Evolutionary conservation across 2,797 vertebrate genomes (phyloP).

Genomic region (Megaceryle alcyon): DNA sequence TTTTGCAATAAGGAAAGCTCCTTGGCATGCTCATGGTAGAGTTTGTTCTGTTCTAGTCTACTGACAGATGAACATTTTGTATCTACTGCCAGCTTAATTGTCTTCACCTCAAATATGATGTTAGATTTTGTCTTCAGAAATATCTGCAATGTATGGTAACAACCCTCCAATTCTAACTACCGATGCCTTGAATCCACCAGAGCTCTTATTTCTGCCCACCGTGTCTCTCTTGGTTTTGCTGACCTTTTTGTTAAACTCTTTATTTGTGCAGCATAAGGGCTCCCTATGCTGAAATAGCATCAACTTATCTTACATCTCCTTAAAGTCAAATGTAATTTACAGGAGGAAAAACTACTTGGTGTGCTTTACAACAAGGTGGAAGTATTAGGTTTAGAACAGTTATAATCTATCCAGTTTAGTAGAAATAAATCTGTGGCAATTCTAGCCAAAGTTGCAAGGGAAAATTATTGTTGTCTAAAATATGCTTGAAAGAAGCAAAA

Average conservation of each 20-base stretch:
- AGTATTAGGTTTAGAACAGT: neutral
- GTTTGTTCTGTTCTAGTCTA: neutral
- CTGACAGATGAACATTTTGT: neutral
- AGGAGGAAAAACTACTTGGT: neutral
- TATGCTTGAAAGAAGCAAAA: neutral
- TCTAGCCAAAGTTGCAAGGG: neutral
- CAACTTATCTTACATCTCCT: neutral
- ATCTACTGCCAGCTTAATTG: neutral
- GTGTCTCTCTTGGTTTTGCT: neutral
- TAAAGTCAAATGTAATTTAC: neutral
- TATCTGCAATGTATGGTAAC: neutral
- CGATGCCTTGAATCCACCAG: neutral
- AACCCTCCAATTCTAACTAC: neutral
- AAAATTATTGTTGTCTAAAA: neutral
- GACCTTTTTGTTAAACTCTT: neutral
- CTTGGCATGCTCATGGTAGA: neutral
- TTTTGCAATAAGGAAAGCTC: neutral
- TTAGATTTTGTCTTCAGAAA: neutral
- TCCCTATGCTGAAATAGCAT: neutral
- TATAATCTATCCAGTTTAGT: neutral
- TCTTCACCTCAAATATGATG: neutral
- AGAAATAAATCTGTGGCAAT: neutral
- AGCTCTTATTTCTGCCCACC: neutral
- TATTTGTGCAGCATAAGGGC: neutral
- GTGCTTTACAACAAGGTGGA: neutral